phyloP scores from a whole-genome alignment of 2,797 vertebrate species.

The Pogoniulus pusillus region DNA sequence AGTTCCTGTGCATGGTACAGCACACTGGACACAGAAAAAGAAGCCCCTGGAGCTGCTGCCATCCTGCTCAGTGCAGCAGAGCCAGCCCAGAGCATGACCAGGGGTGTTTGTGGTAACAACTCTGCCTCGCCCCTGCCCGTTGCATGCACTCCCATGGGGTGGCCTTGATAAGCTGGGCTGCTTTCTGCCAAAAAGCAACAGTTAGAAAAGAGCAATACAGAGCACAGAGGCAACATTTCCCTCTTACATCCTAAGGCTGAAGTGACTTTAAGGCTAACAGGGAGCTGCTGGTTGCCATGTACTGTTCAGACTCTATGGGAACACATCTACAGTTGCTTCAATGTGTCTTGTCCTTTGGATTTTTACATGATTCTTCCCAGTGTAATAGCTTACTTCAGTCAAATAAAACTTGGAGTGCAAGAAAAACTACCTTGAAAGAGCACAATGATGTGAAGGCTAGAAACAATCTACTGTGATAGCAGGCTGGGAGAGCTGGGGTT shows the following conservation, averaged over 20 bases:
- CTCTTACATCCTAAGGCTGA: neutral
- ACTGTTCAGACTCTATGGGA: neutral
- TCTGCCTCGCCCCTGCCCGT: neutral
- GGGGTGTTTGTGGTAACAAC: neutral
- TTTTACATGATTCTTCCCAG: neutral
- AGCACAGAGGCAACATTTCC: neutral
- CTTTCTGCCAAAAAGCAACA: neutral
- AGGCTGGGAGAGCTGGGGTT: too few relatives aligned
- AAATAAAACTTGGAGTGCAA: neutral
- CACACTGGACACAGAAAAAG: neutral
- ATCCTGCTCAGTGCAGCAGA: fast-evolving
- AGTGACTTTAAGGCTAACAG: neutral
- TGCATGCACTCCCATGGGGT: neutral
- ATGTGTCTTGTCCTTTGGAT: fast-evolving
- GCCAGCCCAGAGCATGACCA: fast-evolving
- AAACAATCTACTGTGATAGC: too few relatives aligned
- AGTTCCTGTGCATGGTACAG: neutral
- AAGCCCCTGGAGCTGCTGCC: neutral
- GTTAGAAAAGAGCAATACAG: neutral
- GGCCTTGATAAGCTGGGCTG: neutral
- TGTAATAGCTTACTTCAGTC: neutral
- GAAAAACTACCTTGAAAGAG: neutral
- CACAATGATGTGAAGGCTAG: too few relatives aligned
- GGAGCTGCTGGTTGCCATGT: fast-evolving
- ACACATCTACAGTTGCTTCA: neutral